phyloP scores from a whole-genome alignment of 2,888 invertebrate genomes.

The Tetragonula carbonaria region DNA sequence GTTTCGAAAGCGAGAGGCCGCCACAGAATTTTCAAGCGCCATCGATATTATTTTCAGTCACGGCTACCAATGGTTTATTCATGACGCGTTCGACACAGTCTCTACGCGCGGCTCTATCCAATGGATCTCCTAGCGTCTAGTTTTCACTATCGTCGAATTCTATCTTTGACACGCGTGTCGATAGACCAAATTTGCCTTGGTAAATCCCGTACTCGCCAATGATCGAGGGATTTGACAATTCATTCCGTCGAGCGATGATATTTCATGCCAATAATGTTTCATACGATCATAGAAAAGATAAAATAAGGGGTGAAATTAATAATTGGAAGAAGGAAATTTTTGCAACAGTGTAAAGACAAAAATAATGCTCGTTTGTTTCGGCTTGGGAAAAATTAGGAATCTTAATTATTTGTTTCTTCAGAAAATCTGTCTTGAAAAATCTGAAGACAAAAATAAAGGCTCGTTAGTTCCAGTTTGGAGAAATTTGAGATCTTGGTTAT shows the following conservation, averaged over 20 bases:
- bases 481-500: no score
- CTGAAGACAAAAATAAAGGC: no score
- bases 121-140: neutral
- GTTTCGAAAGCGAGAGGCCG: conserved; percentile 34
- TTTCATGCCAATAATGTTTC: neutral
- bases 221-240: neutral
- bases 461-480: no score
- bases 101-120: neutral
- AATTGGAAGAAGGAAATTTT: no score
- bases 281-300: no score
- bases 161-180: neutral
- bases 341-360: no score
- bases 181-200: neutral
- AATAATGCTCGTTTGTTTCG: no score
- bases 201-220: no score
- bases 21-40: conserved; percentile 16
- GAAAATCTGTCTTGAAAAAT: no score
- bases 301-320: neutral
- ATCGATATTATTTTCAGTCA: conserved; percentile 38
- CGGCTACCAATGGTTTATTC: conserved; percentile 40
- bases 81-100: conserved; percentile 37
- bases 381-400: neutral
- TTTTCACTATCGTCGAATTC: neutral
- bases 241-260: neutral
- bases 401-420: neutral